Conservation (phyloP, 2,888 invertebrate species). For the Athrips mouffetella region DNA sequence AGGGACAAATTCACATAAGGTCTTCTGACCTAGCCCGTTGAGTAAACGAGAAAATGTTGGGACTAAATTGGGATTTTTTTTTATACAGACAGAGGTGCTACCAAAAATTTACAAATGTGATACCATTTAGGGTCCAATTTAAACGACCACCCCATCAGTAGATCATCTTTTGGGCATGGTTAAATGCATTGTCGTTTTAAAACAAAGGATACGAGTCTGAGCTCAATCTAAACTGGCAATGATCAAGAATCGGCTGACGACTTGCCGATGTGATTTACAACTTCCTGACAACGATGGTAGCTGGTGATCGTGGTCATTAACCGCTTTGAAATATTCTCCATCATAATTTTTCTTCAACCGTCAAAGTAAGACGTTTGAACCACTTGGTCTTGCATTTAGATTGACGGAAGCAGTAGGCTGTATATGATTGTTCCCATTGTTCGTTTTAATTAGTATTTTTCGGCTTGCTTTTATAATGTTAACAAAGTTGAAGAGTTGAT, state of each 20-base stretch:
- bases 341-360: slow-evolving; percentile 14
- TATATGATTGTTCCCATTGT: slow-evolving; percentile 4
- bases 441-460: slow-evolving; percentile 7
- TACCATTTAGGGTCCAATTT: too few species aligned
- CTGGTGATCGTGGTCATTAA: slow-evolving; percentile 44
- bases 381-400: background rate
- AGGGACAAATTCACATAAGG: too few species aligned
- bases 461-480: slow-evolving; percentile 2
- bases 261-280: slow-evolving; percentile 63
- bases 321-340: slow-evolving; percentile 31
- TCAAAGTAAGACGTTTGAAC: slow-evolving; percentile 8
- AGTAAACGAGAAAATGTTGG: too few species aligned
- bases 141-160: too few species aligned
- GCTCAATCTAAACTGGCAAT: slow-evolving; percentile 39
- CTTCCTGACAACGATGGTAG: slow-evolving; percentile 60
- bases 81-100: too few species aligned
- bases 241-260: slow-evolving; percentile 49
- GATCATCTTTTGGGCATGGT: background rate
- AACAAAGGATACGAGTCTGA: slow-evolving; percentile 24
- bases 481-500: background rate
- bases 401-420: slow-evolving; percentile 5
- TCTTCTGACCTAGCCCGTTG: too few species aligned
- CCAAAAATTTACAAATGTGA: too few species aligned
- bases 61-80: too few species aligned
- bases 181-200: slow-evolving; percentile 14